Evolutionary conservation across 2,113 vertebrate genomes (phyloP), one percentile per base, ranked within the genome.

Genomic region (Epinephelus lanceolatus): DNA sequence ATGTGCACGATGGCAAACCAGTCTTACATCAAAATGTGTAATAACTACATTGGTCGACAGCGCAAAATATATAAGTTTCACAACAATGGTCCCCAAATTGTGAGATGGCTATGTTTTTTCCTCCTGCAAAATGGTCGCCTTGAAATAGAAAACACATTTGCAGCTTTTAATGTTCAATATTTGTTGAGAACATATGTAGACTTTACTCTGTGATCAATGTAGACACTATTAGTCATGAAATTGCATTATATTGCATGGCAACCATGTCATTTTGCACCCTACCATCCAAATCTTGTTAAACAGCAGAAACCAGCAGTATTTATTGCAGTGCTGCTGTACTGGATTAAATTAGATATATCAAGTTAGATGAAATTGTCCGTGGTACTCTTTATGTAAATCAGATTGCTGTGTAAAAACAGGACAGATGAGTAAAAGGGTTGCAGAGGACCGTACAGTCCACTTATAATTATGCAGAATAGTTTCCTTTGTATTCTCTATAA

Each of bases 401-500:
- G 4, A 42, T 8, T 60, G 81, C 17, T 69, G n/a, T 57, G 52
- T 59, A 33, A 55, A 71, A 74, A 49, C 40, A 27, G 37, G 2
- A 59, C 17, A 52, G 25, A 33, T n/a, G 19, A 69, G 59, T 74
- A 25, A 66, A 75, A 59, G 2, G 23, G 18, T 56, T 75, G 42
- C 21, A 47, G 59, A 55, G 2, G 13, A 47, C 42, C 51, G 21
- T 17, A 56, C 40, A 25, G 5, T 55, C 23, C 21, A 67, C 10
- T 79, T 71, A 67, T 42, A 76, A 59, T 79, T 49, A 40, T 76
- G 51, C 11, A 33, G 18, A 78, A 37, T 55, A 69, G 25, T 15
- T 75, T 55, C 37, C 7, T 61, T 47, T 63, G 27, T 49, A 12
- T 14, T 4, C 33, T n/a, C 18, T 12, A 53, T 25, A 65, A 49